A percentile compares a stretch with the other conserved stretches of the same genome.
These are phyloP conservation scores for Tarsius wallacei DNA, from an alignment of 2,797 vertebrate genomes.

Conservation along the genomic window DNA sequence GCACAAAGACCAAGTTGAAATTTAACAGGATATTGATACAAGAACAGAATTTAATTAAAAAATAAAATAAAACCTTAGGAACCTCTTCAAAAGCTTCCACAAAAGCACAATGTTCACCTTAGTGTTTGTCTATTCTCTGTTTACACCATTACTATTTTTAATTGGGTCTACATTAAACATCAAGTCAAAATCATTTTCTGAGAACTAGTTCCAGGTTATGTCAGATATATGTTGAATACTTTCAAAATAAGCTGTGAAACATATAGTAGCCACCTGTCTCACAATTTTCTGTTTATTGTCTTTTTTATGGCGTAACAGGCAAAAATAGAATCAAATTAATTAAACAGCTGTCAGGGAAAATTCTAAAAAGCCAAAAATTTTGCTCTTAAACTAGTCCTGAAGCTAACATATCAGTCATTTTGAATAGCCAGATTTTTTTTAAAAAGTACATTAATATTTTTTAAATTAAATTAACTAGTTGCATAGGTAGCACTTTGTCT, in stretches of 20 bases:
- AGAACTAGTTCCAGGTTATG: slow-evolving; percentile 11
- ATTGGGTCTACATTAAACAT: not conserved
- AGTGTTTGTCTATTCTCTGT: not conserved
- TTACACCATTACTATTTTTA: not conserved
- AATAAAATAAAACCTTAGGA: not conserved
- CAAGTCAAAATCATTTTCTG: slow-evolving; percentile 41
- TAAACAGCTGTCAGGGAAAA: slow-evolving; percentile 34
- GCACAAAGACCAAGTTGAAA: not conserved
- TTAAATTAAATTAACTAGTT: slow-evolving; percentile 1
- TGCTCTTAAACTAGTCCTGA: not conserved
- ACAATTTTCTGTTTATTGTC: slow-evolving; percentile 49
- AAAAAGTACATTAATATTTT: not conserved
- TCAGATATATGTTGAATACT: not conserved
- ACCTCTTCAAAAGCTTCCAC: not conserved
- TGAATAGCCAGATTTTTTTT: not conserved
- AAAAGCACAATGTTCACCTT: not conserved
- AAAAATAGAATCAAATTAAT: slow-evolving; percentile 63
- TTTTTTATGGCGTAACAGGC: not conserved
- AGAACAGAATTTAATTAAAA: slow-evolving; percentile 35
- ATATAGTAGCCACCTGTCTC: slow-evolving; percentile 45
- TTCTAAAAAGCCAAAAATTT: not conserved
- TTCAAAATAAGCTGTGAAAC: slow-evolving; percentile 57
- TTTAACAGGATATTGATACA: not conserved
- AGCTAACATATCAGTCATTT: slow-evolving; percentile 2
- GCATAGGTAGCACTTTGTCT: not conserved